A percentile compares a stretch with the other conserved stretches of the same genome.
These are phyloP conservation scores for Atherinomorus stipes DNA, from an alignment of 2,113 vertebrate genomes.

Conservation along the genomic window DNA sequence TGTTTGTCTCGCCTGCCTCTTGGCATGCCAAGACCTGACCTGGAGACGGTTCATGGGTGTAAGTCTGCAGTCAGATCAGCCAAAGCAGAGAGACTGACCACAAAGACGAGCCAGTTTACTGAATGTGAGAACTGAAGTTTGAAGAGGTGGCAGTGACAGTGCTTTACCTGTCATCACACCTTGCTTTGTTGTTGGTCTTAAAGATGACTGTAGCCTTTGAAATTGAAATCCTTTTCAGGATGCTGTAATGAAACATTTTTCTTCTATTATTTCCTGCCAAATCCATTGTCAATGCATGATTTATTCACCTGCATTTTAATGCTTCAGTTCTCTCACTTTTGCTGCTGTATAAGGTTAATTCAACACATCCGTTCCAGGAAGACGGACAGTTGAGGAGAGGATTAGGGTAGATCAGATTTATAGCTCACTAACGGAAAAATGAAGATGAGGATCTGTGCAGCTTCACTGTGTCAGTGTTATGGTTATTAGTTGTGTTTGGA, in stretches of 20 bases:
- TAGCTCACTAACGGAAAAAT: constrained; percentile 16
- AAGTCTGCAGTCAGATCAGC: constrained; percentile 45
- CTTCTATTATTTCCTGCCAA: constrained; percentile 71
- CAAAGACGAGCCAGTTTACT: constrained; percentile 32
- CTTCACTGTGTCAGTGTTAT: constrained; percentile 37
- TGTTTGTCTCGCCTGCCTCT: constrained; percentile 66
- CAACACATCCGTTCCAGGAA: constrained; percentile 1
- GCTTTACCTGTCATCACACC: constrained; percentile 64
- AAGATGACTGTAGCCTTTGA: constrained; percentile 67
- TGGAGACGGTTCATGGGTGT: constrained; percentile 37
- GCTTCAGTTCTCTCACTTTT: constrained; percentile 50
- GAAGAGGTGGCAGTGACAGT: constrained; percentile 53
- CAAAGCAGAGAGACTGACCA: constrained; percentile 42
- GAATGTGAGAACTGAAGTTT: constrained; percentile 48
- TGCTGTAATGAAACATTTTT: constrained; percentile 54
- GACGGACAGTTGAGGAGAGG: constrained; percentile 5
- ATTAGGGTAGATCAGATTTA: constrained; percentile 14
- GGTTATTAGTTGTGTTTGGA: constrained; percentile 13
- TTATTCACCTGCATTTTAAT: constrained; percentile 59
- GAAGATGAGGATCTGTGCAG: constrained; percentile 26
- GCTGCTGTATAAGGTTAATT: constrained; percentile 16
- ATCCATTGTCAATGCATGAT: constrained; percentile 63
- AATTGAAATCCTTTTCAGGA: constrained; percentile 54
- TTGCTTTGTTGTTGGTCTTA: constrained; percentile 50
- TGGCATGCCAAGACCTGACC: constrained; percentile 58